These are phyloP conservation scores for Andrena flavipes DNA, from an alignment of 2,888 invertebrate genomes.

Conservation along the genomic window DNA sequence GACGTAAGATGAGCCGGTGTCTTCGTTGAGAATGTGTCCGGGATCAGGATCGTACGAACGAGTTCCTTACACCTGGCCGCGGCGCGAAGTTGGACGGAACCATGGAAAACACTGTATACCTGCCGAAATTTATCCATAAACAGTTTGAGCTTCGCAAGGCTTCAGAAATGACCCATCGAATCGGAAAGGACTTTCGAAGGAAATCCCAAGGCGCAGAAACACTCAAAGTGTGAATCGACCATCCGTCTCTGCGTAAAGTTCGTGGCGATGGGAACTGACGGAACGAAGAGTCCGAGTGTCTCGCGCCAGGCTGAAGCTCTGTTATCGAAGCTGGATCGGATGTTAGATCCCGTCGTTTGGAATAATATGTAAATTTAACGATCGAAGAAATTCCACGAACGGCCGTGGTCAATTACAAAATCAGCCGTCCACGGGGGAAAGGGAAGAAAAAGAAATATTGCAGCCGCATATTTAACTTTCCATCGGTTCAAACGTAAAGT, in stretches of 20 bases:
- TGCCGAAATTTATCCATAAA: not conserved
- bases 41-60: constrained; percentile 55
- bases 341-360: not conserved
- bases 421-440: not conserved
- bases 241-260: not conserved
- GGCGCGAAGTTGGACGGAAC: not conserved
- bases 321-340: not conserved
- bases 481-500: constrained; percentile 28
- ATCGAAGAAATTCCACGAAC: constrained; percentile 7
- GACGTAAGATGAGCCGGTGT: constrained; percentile 64
- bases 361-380: constrained; percentile 22
- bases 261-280: not conserved
- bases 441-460: constrained; percentile 16
- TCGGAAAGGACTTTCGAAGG: too few relatives aligned
- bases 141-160: too few relatives aligned
- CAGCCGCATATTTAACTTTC: constrained; percentile 44
- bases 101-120: not conserved
- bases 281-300: not conserved
- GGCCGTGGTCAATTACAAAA: constrained; percentile 9
- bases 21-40: constrained; percentile 56
- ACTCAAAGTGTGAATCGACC: too few relatives aligned
- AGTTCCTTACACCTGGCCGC: constrained; percentile 24
- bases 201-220: too few relatives aligned
- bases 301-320: not conserved
- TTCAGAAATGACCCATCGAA: too few relatives aligned